These are phyloP conservation scores for Amphilophus citrinellus DNA, from an alignment of 2,113 vertebrate genomes.

Conservation along the genomic window DNA sequence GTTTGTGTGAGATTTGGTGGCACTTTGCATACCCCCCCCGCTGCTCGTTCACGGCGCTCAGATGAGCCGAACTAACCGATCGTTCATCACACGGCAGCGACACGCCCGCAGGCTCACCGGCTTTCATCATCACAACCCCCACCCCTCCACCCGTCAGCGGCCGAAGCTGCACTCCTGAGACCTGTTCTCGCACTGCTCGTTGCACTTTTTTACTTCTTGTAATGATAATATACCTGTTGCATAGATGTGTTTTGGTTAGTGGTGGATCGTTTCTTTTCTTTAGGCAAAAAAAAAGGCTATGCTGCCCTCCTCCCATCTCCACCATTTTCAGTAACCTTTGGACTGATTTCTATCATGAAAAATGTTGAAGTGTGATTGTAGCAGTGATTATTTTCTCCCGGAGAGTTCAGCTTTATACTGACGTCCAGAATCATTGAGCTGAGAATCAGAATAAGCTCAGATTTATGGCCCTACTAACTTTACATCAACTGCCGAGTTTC, in stretches of 20 bases:
- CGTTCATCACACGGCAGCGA: not conserved
- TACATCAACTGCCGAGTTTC: not conserved
- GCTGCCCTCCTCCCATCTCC: conserved; percentile 25
- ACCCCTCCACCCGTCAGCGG: not conserved
- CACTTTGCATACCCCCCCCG: conserved; percentile 44
- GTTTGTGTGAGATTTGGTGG: conserved; percentile 26
- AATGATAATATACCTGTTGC: not conserved
- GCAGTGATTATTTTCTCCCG: not conserved
- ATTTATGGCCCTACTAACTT: not conserved
- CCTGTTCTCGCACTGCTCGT: not conserved
- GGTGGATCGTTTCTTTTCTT: conserved; percentile 12
- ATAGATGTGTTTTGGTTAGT: conserved; percentile 12
- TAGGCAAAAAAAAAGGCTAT: not conserved
- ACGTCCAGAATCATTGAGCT: not conserved
- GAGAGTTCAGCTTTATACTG: not conserved
- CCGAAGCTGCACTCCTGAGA: not conserved
- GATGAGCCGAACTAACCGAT: not conserved
- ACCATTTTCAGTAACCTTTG: conserved; percentile 2
- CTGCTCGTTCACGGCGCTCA: not conserved
- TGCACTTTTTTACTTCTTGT: not conserved
- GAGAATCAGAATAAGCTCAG: not conserved
- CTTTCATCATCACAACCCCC: not conserved
- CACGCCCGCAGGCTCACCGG: not conserved
- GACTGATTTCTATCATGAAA: not conserved
- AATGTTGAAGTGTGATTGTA: not conserved